Evolutionary conservation across 2,888 invertebrate genomes (phyloP), one percentile per base, ranked within the genome.

Genomic region (Crematogaster levior): DNA sequence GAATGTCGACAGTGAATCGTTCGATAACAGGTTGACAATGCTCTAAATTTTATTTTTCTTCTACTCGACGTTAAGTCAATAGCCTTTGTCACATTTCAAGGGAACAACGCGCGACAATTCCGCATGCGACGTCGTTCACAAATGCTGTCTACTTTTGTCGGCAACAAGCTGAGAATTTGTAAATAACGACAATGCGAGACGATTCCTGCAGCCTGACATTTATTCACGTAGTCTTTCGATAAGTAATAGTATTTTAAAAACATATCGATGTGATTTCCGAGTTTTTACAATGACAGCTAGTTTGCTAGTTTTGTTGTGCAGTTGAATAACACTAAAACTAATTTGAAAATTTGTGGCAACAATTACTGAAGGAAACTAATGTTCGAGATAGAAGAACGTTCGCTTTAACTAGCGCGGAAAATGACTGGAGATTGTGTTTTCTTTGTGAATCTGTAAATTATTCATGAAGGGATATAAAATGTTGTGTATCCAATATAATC

Each of bases 121-220:
- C 89, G 66, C 88, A 87, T n/a, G 83, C 81, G 83, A 81, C 58
- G 74, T 90, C n/a, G 89, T 87, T 51, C 85, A 90, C 74, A 30
- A 65, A n/a, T 81, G 86, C 65, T 91, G 90, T 48, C 65, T 91
- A 51, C 80, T n/a, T 73, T 60, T 1, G 90, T 88, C 12, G 77
- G 65, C 48, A 72, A 66, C 51, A 84, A 51, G 58, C 80, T 91
- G 72, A 66, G 46, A 56, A n/a, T 75, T 68, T n/a, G 63, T 77
- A 1, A 40, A 61, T 61, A 61, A 58, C 30, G 30, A 27, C n/a
- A 61, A 37, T 21, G 7, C 37, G 6, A 37, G 37, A 30, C 15
- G 12, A 61, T 61, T 37, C 7, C 21, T 61, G 15, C 37, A 61
- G 37, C 21, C 3, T 61, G 37, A 61, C 21, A 3, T 61, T 61